Base-by-base conservation (phyloP, 2,888 invertebrate genomes). In the Polylopha cassiicola region DNA sequence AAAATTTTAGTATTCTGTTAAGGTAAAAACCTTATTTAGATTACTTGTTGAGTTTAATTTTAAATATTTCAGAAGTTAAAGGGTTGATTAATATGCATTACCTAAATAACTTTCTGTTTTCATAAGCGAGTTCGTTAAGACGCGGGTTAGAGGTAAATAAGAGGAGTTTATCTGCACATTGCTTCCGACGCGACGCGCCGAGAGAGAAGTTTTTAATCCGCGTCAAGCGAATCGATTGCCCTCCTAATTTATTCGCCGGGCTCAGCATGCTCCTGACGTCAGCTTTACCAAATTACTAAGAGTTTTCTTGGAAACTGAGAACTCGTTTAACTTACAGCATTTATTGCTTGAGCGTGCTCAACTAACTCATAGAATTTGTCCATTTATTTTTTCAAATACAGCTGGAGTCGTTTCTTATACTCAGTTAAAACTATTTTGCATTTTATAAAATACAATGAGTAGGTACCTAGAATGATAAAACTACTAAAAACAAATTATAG, bases 1-100 rank as follows among this genome's bases (percentile, higher is more conserved):
- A 26, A 38, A 54, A 49, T 51, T 54, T 57, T 30, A 44, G 53
- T 43, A 44, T 51, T 55, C 47, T 39, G 32, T 18, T 30, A 44
- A 47, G 42, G 45, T 49, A 46, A 49, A 50, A 57, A 52, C 51
- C 50, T 61, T 59, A 66, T 63, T 65, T 48, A 62, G 62, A 65
- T 64, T 53, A 53, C 46, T 52, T 52, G 50, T 50, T 13, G 39
- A 50, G 51, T 42, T n/a, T 51, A 54, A 57, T 63, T 62, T 55
- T 47, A 58, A 58, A 55, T 54, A 51, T 53, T 48, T 51, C 34
- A 50, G 47, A 43, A 39, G 31, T 37, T 47, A 9, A 45, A 50
- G 34, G 36, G 37, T 50, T 54, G 49, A 55, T 61, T 58, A 60
- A 50, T 55, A 58, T 60, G 57, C 55, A 55, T 47, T 36, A 24